Evolutionary conservation across 2,113 vertebrate genomes (phyloP).

Genomic region (Paedocypris sp.): DNA sequence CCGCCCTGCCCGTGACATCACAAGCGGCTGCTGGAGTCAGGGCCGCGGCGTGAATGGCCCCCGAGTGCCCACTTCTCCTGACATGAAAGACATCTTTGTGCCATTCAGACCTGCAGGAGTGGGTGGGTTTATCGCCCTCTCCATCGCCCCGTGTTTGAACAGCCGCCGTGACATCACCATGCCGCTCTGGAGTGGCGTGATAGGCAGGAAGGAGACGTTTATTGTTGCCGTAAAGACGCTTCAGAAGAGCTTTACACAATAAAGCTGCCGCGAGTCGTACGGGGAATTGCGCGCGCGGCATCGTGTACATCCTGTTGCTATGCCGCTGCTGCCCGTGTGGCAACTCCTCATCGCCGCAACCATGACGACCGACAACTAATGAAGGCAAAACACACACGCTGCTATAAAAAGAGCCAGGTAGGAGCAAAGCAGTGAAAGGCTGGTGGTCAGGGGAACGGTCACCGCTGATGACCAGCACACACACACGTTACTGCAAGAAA

Average conservation of each 20-base stretch:
- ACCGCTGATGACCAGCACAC: too few relatives aligned
- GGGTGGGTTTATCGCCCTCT: too few relatives aligned
- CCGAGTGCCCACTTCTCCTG: too few relatives aligned
- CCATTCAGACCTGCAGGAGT: too few relatives aligned
- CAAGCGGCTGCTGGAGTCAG: too few relatives aligned
- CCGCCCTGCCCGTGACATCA: too few relatives aligned
- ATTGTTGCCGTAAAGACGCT: neutral
- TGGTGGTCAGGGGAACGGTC: too few relatives aligned
- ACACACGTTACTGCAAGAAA: too few relatives aligned
- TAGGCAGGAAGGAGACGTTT: neutral
- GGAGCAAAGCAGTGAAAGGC: too few relatives aligned
- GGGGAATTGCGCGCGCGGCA: neutral
- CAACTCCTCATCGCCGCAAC: slow-evolving; percentile 44
- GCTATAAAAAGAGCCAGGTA: neutral
- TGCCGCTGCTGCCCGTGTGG: slow-evolving; percentile 33
- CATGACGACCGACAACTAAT: slow-evolving; percentile 16
- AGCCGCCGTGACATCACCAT: neutral
- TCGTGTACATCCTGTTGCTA: slow-evolving; percentile 39
- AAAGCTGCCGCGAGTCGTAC: neutral
- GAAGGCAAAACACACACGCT: slow-evolving; percentile 36
- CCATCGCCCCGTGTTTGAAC: neutral
- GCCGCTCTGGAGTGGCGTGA: neutral
- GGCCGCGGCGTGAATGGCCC: too few relatives aligned
- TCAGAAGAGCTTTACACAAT: neutral
- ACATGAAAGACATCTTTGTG: too few relatives aligned